phyloP scores from a whole-genome alignment of 1,140 invertebrate genomes.

The Dryas iulia region DNA sequence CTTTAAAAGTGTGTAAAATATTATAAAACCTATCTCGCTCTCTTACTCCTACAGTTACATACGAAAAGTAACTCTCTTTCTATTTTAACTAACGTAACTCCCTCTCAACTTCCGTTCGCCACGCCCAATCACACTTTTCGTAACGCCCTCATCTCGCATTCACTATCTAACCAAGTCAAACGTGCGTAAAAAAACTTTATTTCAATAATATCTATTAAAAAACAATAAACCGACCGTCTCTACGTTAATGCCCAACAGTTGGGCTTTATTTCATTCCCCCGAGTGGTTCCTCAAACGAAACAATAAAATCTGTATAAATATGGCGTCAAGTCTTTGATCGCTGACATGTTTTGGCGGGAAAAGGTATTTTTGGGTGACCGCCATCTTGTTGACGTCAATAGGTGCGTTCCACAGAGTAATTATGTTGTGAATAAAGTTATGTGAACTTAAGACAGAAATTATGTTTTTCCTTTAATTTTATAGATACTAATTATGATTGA shows the following conservation, averaged over 20 bases:
- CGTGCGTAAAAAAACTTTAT: too few species aligned
- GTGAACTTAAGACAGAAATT: neutral
- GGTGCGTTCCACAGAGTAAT: neutral
- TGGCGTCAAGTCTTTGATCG: conserved; percentile 29
- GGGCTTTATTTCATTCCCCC: neutral
- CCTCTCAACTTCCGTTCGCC: too few species aligned
- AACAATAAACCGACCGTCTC: neutral
- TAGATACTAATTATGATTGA: too few species aligned
- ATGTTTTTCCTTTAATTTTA: too few species aligned
- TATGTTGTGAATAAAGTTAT: neutral
- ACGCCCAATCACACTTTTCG: too few species aligned
- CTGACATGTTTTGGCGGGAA: conserved; percentile 33
- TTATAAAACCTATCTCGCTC: too few species aligned
- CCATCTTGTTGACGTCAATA: conserved; percentile 23
- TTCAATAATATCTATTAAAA: neutral
- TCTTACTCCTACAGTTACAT: too few species aligned
- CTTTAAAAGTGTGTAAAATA: too few species aligned
- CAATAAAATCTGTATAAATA: conserved; percentile 25
- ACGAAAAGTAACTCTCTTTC: too few species aligned
- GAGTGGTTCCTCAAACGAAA: conserved; percentile 28
- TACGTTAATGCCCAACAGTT: neutral
- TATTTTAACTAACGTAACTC: too few species aligned
- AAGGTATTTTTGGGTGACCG: conserved; percentile 25
- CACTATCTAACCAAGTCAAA: too few species aligned
- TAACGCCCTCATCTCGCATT: too few species aligned